Evolutionary conservation across 2,888 invertebrate species (phyloP), one percentile per base, ranked within the genome.

Genomic region (Nebria brevicollis): DNA sequence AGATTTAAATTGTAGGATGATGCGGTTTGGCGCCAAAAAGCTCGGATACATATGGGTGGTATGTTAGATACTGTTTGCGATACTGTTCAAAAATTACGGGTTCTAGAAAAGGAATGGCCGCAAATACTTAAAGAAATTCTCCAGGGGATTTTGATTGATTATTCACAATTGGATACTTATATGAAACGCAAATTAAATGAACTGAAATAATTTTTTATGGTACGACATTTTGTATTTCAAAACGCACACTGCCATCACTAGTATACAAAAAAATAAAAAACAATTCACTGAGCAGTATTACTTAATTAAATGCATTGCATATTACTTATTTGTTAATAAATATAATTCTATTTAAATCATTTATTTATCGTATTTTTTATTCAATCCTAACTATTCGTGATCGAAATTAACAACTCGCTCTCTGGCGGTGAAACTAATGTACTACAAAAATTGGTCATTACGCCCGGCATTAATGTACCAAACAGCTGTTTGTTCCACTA

Each of bases 101-200:
- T 93, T 82, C 90, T 97, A 82, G 95, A 96, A 85, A 90, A 92
- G 70, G 92, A 94, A 85, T 96, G 96, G 96, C 94, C 95, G 15
- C 91, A 91, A 77, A 92, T 96, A 86, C 90, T 97, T 84, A 90
- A 93, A 72, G 95, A 95, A 86, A 93, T 96, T 88, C 93, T 96
- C 83, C 93, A 94, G 85, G 94, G 95, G 84, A 94, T 95, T 13
- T 89, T 97, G 82, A 90, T 92, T 82, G 96, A 96, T 88, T 96
- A 95, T 87, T 92, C 94, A n/a, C 92, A 96, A 85, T 92, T 96
- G 90, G 94, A 96, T 86, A 89, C 91, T 81, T 96, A 96, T 87
- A 94, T 96, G 89, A 95, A 95, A 87, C 92, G 91, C 82, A 91
- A 92, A 87, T 91, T 93, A 88, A 90, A 90, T 85, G 89, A 91